Evolutionary conservation across 2,113 vertebrate genomes (phyloP).

Genomic region (Micromys minutus): DNA sequence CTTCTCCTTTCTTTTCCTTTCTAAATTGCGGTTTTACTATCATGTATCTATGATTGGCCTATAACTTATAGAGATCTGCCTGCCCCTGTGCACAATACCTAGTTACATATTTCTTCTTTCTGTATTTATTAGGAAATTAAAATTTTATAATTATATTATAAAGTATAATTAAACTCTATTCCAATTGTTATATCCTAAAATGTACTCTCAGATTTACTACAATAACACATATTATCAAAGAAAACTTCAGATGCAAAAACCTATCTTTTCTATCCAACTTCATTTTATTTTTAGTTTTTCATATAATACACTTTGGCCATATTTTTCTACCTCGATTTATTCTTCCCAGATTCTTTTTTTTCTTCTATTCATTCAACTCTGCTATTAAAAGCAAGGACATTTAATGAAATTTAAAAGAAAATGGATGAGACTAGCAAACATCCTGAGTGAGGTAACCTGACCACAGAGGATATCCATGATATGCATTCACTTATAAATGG

Average conservation of each 20-base stretch:
- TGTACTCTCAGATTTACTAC: not conserved
- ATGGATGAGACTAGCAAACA: too few species aligned
- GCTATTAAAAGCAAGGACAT: too few species aligned
- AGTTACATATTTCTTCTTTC: not conserved
- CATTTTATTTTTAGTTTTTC: not conserved
- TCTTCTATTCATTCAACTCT: not conserved
- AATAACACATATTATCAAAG: not conserved
- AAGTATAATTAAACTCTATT: not conserved
- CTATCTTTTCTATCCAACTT: not conserved
- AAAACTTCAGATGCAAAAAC: not conserved
- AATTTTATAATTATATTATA: not conserved
- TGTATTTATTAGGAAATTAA: not conserved
- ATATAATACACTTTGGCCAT: not conserved
- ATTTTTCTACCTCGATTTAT: not conserved
- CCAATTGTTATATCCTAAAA: not conserved
- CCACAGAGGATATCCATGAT: too few species aligned
- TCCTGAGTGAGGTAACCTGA: too few species aligned
- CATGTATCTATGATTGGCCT: too few species aligned
- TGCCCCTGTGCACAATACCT: not conserved
- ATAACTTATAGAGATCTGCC: not conserved
- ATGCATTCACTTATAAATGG: too few species aligned
- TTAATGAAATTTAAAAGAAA: too few species aligned
- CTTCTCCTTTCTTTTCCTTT: too few species aligned
- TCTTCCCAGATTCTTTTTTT: not conserved
- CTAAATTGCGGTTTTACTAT: not conserved